These are phyloP conservation scores for Pollimyrus isidori DNA, from an alignment of 2,113 vertebrate genomes.

Conservation along the genomic window DNA sequence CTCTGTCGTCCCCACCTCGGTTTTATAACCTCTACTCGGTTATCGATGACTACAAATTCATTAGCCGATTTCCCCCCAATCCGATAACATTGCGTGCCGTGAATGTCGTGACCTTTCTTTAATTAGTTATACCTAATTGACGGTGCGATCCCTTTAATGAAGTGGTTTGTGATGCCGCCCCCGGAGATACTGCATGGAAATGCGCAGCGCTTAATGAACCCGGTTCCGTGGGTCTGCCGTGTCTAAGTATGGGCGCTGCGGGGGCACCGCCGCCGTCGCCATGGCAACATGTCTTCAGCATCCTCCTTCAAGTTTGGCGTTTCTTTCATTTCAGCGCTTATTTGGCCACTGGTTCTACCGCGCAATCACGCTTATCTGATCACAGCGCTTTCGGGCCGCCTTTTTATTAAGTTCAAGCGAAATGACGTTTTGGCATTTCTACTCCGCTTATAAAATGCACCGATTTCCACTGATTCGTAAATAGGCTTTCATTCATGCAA, in stretches of 20 bases:
- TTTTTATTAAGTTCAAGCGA: background rate
- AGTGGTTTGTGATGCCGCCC: background rate
- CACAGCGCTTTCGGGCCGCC: background rate
- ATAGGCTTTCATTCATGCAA: background rate
- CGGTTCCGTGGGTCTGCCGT: slow-evolving; percentile 3
- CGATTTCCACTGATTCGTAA: background rate
- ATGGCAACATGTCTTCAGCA: slow-evolving; percentile 2
- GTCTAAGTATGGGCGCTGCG: slow-evolving; percentile 10
- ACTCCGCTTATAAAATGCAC: background rate
- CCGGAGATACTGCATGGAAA: background rate
- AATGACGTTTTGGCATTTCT: background rate
- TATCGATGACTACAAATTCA: background rate
- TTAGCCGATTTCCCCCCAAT: background rate
- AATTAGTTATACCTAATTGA: slow-evolving; percentile 8
- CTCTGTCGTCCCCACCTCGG: background rate
- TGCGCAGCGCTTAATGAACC: slow-evolving; percentile 1
- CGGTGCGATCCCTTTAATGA: background rate
- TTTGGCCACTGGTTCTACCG: background rate
- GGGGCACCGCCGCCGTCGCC: slow-evolving; percentile 5
- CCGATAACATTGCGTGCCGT: background rate
- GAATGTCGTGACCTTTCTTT: background rate
- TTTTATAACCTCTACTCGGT: background rate
- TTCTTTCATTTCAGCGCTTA: slow-evolving; percentile 2
- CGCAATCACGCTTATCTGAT: slow-evolving; percentile 3
- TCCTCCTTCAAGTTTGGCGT: slow-evolving; percentile 4